phyloP scores from a whole-genome alignment of 2,888 invertebrate species.

The Agonopterix arenella region DNA sequence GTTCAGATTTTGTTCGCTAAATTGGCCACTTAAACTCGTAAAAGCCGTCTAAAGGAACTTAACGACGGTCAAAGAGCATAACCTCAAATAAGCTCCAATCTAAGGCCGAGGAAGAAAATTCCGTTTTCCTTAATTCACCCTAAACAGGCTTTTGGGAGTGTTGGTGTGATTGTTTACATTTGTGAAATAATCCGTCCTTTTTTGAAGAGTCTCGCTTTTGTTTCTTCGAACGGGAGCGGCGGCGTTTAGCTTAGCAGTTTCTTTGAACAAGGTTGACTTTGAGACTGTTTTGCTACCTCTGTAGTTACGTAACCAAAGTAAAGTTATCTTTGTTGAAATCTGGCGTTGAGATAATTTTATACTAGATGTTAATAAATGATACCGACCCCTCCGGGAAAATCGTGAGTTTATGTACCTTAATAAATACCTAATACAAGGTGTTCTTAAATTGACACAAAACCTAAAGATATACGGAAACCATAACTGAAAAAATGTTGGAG shows the following conservation, averaged over 20 bases:
- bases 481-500: no score
- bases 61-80: conserved; percentile 77
- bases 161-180: conserved; percentile 62
- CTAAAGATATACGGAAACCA: no score
- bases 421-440: no score
- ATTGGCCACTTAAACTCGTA: conserved; percentile 75
- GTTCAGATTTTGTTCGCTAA: conserved; percentile 70
- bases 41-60: conserved; percentile 71
- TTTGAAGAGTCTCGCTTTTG: conserved; percentile 33
- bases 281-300: neutral
- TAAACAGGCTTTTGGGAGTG: conserved; percentile 60
- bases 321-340: no score
- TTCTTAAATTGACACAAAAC: no score
- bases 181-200: conserved; percentile 50
- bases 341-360: no score
- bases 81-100: conserved; percentile 76
- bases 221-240: conserved; percentile 6
- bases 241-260: neutral
- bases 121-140: conserved; percentile 71
- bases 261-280: conserved; percentile 2
- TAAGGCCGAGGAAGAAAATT: conserved; percentile 65
- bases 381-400: no score
- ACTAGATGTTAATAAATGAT: no score
- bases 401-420: no score
- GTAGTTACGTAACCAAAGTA: no score